Evolutionary conservation across 2,888 invertebrate genomes (phyloP).

Genomic region (Cheiracanthium punctorium): DNA sequence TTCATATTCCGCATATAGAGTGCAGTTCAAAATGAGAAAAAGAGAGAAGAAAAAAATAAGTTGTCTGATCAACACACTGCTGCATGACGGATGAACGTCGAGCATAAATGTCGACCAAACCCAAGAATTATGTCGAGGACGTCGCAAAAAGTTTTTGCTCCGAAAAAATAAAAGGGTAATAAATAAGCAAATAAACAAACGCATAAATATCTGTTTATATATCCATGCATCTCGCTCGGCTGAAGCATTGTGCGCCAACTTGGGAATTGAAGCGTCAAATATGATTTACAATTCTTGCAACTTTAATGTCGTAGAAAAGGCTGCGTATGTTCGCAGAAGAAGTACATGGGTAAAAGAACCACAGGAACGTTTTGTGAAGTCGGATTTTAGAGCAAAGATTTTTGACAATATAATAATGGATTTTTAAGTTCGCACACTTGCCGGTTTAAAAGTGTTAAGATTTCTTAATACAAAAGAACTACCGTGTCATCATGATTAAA

Average conservation of each 20-base stretch:
- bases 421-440: too few relatives aligned
- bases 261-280: slow-evolving; percentile 31
- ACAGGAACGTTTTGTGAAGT: not conserved
- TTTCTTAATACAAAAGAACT: too few relatives aligned
- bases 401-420: too few relatives aligned
- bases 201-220: slow-evolving; percentile 36
- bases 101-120: slow-evolving; percentile 24
- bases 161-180: slow-evolving; percentile 29
- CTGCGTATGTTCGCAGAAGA: not conserved
- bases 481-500: too few relatives aligned
- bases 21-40: not conserved
- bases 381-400: too few relatives aligned
- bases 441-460: too few relatives aligned
- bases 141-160: slow-evolving; percentile 17
- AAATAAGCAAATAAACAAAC: slow-evolving; percentile 35
- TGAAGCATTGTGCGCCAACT: not conserved
- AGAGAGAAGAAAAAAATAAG: not conserved
- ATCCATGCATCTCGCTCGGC: slow-evolving; percentile 3
- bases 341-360: not conserved
- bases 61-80: not conserved
- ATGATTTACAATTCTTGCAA: slow-evolving; percentile 26
- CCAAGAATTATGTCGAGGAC: slow-evolving; percentile 18
- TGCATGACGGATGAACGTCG: slow-evolving; percentile 22
- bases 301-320: not conserved
- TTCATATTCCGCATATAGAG: not conserved